Percentiles rank a stretch among this genome's conserved stretches.
phyloP scores from a whole-genome alignment of 2,797 vertebrate species.

The Phyllotis vaccarum region DNA sequence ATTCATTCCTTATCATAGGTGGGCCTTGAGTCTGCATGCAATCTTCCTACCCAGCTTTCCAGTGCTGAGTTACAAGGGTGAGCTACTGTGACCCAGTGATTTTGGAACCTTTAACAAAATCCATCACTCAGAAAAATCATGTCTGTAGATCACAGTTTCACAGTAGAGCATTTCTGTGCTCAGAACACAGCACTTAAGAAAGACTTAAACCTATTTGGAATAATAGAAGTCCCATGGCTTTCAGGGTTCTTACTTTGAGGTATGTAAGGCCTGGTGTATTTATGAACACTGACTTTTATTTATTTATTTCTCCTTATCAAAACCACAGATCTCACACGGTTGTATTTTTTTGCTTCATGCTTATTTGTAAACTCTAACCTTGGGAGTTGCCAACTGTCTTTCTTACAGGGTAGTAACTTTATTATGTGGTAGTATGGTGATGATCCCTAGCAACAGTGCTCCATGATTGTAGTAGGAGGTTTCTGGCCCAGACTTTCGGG shows the following conservation, averaged over 20 bases:
- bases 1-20: background rate
- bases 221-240: background rate
- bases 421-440: too few relatives aligned
- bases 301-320: conserved; percentile 17
- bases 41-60: background rate
- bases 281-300: conserved; percentile 44
- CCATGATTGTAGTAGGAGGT: too few relatives aligned
- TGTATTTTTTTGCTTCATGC: conserved; percentile 2
- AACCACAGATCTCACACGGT: background rate
- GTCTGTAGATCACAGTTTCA: conserved; percentile 7
- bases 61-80: too few relatives aligned
- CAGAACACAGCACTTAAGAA: conserved; percentile 26
- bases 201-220: conserved; percentile 17
- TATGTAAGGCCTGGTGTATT: conserved; percentile 25
- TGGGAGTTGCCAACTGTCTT: background rate
- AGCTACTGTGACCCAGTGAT: background rate
- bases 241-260: background rate
- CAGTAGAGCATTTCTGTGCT: background rate
- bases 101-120: conserved; percentile 51
- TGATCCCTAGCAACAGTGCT: background rate
- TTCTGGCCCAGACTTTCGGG: too few relatives aligned
- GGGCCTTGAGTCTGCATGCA: background rate
- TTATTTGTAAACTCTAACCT: conserved; percentile 34
- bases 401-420: conserved; percentile 18
- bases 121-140: background rate